Percentiles rank a stretch among this genome's conserved stretches.
Conservation (phyloP, 1,140 invertebrate species). For the Metopolophium dirhodum region DNA sequence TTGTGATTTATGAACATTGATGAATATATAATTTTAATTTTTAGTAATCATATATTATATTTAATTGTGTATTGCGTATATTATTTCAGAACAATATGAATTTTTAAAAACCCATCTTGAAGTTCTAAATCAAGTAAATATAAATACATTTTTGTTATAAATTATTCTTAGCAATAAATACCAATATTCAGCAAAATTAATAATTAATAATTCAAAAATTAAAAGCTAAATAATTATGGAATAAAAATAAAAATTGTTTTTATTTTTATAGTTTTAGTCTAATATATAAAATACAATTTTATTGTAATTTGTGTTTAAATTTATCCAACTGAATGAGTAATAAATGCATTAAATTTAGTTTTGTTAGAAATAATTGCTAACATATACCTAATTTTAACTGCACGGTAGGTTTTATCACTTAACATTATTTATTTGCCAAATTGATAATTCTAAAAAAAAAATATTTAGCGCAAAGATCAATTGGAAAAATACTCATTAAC, state of each 20-base stretch:
- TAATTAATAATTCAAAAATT: background rate
- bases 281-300: too few species aligned
- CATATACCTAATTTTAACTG: background rate
- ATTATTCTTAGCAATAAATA: background rate
- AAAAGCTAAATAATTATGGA: too few species aligned
- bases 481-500: background rate
- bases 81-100: conserved; percentile 4
- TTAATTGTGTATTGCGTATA: background rate
- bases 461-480: background rate
- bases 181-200: background rate
- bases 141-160: background rate
- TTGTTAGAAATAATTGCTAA: background rate
- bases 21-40: background rate
- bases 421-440: background rate
- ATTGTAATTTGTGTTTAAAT: background rate
- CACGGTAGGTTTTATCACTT: background rate
- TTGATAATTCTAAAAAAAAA: background rate
- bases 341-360: background rate
- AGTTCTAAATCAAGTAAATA: conserved; percentile 18
- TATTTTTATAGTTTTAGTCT: too few species aligned
- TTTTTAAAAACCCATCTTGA: background rate
- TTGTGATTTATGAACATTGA: too few species aligned
- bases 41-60: background rate
- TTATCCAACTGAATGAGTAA: background rate
- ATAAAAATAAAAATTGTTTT: too few species aligned